phyloP scores from a whole-genome alignment of 2,797 vertebrate species.

The Microctenopoma steveboyesi region DNA sequence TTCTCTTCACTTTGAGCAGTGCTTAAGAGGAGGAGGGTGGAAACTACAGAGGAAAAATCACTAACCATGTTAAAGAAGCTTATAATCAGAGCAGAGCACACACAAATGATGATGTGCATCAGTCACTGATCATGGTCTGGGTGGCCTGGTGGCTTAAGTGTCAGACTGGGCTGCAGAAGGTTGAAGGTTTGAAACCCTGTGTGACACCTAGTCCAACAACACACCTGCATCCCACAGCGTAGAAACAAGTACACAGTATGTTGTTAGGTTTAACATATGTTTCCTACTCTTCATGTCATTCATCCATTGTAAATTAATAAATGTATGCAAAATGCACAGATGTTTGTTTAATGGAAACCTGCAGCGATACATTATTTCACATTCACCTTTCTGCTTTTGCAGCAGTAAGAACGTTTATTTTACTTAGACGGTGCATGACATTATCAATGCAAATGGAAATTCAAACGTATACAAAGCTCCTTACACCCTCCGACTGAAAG shows the following conservation, averaged over 20 bases:
- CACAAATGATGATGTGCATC: background rate
- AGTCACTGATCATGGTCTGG: background rate
- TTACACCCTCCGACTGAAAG: background rate
- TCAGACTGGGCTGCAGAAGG: too few species aligned
- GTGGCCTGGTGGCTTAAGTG: too few species aligned
- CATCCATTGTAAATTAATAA: too few species aligned
- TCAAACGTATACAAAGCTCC: background rate
- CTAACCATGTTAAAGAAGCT: background rate
- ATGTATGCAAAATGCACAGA: too few species aligned
- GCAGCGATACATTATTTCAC: too few species aligned
- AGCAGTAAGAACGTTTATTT: too few species aligned
- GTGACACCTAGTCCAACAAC: background rate
- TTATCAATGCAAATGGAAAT: too few species aligned
- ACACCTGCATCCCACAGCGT: background rate
- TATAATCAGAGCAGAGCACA: conserved; percentile 1
- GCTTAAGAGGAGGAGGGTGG: conserved; percentile 1
- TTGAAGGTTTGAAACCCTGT: too few species aligned
- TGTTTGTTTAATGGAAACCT: too few species aligned
- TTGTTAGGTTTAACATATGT: background rate
- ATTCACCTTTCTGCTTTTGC: too few species aligned
- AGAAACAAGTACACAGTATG: background rate
- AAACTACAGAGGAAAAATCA: conserved; percentile 1
- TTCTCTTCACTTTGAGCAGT: conserved; percentile 7
- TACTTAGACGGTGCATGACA: too few species aligned
- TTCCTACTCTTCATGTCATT: background rate